These are phyloP conservation scores for Cinclus cinclus DNA, from an alignment of 2,113 vertebrate genomes.

Conservation along the genomic window DNA sequence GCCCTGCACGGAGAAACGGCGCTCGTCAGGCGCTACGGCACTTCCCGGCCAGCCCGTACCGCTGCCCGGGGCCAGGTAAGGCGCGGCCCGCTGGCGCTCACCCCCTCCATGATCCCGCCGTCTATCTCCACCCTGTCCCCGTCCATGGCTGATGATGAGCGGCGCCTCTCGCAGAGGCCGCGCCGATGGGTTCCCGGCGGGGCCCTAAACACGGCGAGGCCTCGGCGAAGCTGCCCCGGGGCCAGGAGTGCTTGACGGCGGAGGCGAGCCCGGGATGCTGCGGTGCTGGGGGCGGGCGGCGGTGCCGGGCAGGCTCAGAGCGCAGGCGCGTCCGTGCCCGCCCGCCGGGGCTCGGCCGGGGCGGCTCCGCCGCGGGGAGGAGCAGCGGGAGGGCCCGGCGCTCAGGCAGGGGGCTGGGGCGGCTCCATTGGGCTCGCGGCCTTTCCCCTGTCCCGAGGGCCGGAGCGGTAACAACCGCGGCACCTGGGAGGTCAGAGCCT, in stretches of 20 bases:
- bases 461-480: not conserved
- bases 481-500: not conserved
- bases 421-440: rapidly evolving
- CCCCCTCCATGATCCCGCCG: slow-evolving; percentile 94
- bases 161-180: not conserved
- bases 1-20: slow-evolving; percentile 74
- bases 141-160: slow-evolving; percentile 49
- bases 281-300: not conserved
- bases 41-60: no score
- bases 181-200: not conserved
- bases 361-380: not conserved
- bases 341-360: not conserved
- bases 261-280: not conserved
- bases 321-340: not conserved
- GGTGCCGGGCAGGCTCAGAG: slow-evolving; percentile 19
- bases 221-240: not conserved
- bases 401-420: rapidly evolving
- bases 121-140: slow-evolving; percentile 80
- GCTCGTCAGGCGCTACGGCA: not conserved
- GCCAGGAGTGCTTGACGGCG: rapidly evolving
- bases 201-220: not conserved
- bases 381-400: not conserved
- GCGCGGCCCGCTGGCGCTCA: slow-evolving; percentile 66
- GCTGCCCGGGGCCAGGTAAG: not conserved
- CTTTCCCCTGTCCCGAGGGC: not conserved